A percentile compares a stretch with the other conserved stretches of the same genome.
Evolutionary conservation across 53 echinoderm and acorn worm genomes (phyloP).

Genomic region (Patiria pectinifera): DNA sequence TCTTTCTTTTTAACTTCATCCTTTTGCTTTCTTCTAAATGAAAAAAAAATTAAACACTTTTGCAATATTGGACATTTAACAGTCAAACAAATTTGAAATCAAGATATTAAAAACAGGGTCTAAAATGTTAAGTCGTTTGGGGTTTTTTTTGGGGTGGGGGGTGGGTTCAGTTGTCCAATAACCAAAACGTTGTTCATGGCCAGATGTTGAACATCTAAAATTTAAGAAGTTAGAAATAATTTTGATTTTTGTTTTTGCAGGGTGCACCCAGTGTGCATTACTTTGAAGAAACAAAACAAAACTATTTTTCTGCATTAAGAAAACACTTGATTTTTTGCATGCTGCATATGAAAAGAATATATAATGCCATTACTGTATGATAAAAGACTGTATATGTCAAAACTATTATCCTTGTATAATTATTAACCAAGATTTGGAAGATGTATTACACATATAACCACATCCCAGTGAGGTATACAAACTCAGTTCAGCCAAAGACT

Average conservation of each 20-base stretch:
- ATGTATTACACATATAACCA: not conserved
- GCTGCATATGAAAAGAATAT: constrained; percentile 39
- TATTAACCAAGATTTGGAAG: not conserved
- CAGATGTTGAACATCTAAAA: too few relatives aligned
- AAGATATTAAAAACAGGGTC: not conserved
- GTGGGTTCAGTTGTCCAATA: too few relatives aligned
- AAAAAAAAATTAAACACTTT: too few relatives aligned
- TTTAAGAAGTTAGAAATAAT: not conserved
- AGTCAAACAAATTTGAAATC: not conserved
- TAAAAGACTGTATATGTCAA: constrained; percentile 46
- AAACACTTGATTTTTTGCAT: constrained; percentile 27
- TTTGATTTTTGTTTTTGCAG: not conserved
- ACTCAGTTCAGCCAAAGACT: not conserved
- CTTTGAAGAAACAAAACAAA: not conserved
- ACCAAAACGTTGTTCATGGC: too few relatives aligned
- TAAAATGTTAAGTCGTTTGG: too few relatives aligned
- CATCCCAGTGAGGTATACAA: not conserved
- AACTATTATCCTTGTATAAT: constrained; percentile 40
- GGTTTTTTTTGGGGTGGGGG: too few relatives aligned
- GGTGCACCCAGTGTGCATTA: not conserved
- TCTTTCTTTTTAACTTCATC: not conserved
- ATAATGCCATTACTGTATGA: constrained; percentile 25
- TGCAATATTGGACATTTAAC: not conserved
- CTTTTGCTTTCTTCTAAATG: not conserved
- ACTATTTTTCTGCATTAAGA: not conserved